Percentiles rank a stretch among this genome's conserved stretches.
phyloP scores from a whole-genome alignment of 2,113 vertebrate species.

The Archocentrus centrarchus region DNA sequence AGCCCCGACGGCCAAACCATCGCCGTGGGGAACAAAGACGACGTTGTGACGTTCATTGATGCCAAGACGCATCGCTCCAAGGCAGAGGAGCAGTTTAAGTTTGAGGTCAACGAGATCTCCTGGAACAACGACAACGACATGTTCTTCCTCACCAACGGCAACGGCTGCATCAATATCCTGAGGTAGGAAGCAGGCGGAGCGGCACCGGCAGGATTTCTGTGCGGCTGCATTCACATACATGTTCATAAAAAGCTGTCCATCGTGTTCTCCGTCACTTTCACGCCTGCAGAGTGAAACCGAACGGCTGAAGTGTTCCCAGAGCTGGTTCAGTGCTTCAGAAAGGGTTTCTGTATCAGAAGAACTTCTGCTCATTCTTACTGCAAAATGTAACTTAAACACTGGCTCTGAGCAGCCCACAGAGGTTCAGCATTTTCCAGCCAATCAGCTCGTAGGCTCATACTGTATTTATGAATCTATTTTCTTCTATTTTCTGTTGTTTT shows the following conservation, averaged over 20 bases:
- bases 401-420: no score
- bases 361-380: no score
- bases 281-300: neutral
- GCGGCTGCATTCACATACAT: neutral
- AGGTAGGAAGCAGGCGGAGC: slow-evolving; percentile 78
- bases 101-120: slow-evolving; percentile 99
- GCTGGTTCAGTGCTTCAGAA: no score
- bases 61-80: slow-evolving; percentile 94
- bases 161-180: slow-evolving; percentile 97
- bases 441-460: no score
- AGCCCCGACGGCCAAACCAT: slow-evolving; percentile 98
- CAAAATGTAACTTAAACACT: no score
- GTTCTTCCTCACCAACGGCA: slow-evolving; percentile 98
- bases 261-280: neutral
- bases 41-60: slow-evolving; percentile 98
- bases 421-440: no score
- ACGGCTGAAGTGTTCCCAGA: neutral
- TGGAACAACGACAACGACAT: slow-evolving; percentile 99
- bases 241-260: neutral
- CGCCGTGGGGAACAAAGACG: slow-evolving; percentile 98
- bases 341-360: no score
- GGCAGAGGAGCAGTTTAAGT: slow-evolving; percentile 98
- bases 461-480: no score
- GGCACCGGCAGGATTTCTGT: no score
- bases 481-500: no score